These are phyloP conservation scores for Mugil cephalus DNA, from an alignment of 2,113 vertebrate species.

Conservation along the genomic window DNA sequence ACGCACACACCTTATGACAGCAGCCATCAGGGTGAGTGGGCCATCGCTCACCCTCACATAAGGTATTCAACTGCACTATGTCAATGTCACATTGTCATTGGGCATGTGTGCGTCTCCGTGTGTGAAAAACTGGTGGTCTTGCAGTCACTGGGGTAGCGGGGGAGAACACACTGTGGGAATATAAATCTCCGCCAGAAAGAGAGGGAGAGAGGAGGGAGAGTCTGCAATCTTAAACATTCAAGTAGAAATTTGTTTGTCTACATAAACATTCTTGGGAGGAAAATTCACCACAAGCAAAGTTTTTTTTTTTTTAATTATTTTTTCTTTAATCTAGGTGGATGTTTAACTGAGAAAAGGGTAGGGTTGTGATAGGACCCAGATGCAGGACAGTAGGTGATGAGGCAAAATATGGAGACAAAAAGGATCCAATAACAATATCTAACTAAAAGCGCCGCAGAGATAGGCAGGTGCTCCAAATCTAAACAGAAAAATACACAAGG, in stretches of 20 bases:
- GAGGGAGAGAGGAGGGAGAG: background rate
- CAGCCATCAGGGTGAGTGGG: conserved; percentile 45
- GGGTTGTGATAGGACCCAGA: no score
- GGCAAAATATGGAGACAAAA: no score
- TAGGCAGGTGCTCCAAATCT: no score
- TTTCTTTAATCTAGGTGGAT: no score
- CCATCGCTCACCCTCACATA: conserved; percentile 70
- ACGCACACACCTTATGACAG: conserved; percentile 40
- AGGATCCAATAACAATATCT: no score
- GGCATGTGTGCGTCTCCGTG: conserved; percentile 40
- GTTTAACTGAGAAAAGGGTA: no score
- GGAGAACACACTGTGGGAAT: conserved; percentile 36
- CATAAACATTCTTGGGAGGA: background rate
- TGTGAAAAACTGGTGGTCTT: conserved; percentile 39
- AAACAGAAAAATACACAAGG: no score
- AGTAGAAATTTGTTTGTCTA: background rate
- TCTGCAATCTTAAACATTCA: background rate
- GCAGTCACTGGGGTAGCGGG: conserved; percentile 31
- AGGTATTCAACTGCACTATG: conserved; percentile 67
- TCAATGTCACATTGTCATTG: conserved; percentile 71
- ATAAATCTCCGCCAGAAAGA: conserved; percentile 39
- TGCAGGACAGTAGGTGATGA: no score
- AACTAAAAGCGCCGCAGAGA: no score
- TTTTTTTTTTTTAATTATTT: no score
- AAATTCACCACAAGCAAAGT: background rate